Conservation (phyloP, 2,113 vertebrate species). For the Bambusicola thoracicus region DNA sequence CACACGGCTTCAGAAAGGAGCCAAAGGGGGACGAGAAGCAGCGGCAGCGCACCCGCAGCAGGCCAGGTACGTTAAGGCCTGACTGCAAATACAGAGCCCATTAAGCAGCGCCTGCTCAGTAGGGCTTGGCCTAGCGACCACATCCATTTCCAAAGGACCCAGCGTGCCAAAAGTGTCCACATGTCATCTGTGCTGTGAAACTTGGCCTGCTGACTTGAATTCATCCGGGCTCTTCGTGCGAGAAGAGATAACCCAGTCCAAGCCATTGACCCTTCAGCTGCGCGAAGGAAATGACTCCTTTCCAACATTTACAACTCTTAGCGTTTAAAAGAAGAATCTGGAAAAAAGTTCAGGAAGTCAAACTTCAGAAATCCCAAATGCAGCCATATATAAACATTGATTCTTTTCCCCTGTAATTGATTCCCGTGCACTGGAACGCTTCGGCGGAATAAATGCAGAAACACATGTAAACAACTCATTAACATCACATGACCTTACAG, state of each 20-base stretch:
- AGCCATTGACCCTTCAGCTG: not conserved
- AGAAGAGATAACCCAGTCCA: not conserved
- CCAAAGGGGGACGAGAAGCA: not conserved
- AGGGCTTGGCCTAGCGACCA: not conserved
- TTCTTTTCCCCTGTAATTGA: not conserved
- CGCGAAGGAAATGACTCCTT: not conserved
- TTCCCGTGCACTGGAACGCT: conserved; percentile 1
- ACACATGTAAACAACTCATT: conserved; percentile 33
- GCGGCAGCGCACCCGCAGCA: not conserved
- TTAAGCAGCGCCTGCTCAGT: not conserved
- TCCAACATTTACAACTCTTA: not conserved
- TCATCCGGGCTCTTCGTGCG: not conserved
- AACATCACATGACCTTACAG: conserved; percentile 14
- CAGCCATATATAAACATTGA: not conserved
- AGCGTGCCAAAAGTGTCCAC: not conserved
- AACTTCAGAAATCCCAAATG: conserved; percentile 19
- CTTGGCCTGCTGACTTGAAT: not conserved
- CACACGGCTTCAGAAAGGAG: not conserved
- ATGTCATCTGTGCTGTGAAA: not conserved
- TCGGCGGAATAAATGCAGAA: conserved; percentile 15
- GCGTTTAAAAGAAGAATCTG: not conserved
- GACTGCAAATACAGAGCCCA: not conserved
- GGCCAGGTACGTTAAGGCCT: not conserved
- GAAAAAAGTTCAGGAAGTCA: not conserved
- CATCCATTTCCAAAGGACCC: not conserved